These are phyloP conservation scores for Hippasteria phrygiana DNA, from an alignment of 53 echinoderm and acorn worm genomes.

Conservation along the genomic window DNA sequence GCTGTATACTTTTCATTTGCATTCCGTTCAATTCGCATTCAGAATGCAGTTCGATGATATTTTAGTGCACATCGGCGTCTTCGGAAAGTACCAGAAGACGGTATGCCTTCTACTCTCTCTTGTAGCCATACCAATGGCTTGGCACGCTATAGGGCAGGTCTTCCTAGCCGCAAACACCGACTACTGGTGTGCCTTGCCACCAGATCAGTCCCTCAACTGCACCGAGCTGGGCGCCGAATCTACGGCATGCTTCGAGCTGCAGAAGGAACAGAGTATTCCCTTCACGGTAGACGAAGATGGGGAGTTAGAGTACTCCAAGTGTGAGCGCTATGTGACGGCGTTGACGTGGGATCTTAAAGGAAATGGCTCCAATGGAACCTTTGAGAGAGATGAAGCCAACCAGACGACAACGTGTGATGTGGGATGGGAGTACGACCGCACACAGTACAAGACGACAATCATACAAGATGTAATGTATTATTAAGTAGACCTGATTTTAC, in stretches of 20 bases:
- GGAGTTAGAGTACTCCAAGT: conserved; percentile 21
- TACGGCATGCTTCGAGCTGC: conserved; percentile 1
- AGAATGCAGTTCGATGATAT: conserved; percentile 52
- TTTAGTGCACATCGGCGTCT: conserved; percentile 28
- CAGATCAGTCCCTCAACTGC: conserved; percentile 3
- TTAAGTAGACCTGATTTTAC: too few relatives aligned
- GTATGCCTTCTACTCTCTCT: conserved; percentile 20
- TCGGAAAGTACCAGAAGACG: conserved; percentile 39
- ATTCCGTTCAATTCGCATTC: neutral
- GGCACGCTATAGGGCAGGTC: conserved; percentile 46
- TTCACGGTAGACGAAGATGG: conserved; percentile 25
- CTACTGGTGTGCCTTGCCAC: conserved; percentile 17
- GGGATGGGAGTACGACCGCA: conserved; percentile 67
- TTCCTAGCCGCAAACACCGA: conserved; percentile 46
- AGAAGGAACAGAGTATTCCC: conserved; percentile 39
- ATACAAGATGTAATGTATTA: conserved; percentile 49
- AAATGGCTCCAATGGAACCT: neutral
- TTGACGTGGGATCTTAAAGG: neutral
- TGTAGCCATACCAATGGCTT: conserved; percentile 1
- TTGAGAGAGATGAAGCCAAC: neutral
- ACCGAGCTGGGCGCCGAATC: neutral
- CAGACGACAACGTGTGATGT: conserved; percentile 18
- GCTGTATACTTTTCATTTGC: too few relatives aligned
- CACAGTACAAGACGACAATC: conserved; percentile 55
- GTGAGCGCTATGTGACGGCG: conserved; percentile 23